phyloP scores from a whole-genome alignment of 2,113 vertebrate genomes.

The Furnarius figulus region DNA sequence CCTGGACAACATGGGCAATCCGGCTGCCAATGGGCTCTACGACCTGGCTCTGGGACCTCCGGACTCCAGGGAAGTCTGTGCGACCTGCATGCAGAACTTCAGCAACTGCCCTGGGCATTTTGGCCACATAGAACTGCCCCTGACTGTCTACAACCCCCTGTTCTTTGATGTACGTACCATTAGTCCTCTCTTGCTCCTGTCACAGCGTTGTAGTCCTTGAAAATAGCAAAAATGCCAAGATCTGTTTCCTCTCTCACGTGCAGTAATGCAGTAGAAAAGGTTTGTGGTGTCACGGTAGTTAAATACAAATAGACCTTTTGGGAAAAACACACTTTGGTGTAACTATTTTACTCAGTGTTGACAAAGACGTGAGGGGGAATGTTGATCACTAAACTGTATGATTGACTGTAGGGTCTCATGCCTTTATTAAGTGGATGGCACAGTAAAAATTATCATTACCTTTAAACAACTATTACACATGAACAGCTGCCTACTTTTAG shows the following conservation, averaged over 20 bases:
- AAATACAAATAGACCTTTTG: not conserved
- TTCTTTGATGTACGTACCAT: slow-evolving; percentile 84
- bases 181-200: not conserved
- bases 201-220: not conserved
- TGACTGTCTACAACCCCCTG: slow-evolving; percentile 92
- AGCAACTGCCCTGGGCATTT: slow-evolving; percentile 90
- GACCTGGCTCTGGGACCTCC: slow-evolving; percentile 91
- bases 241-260: not conserved
- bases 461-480: not conserved
- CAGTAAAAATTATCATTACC: not conserved
- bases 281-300: not conserved
- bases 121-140: slow-evolving; percentile 89
- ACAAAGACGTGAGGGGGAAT: fast-evolving
- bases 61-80: slow-evolving; percentile 89
- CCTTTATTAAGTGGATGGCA: not conserved
- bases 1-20: slow-evolving; percentile 87
- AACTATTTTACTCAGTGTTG: fast-evolving
- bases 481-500: not conserved
- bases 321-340: not conserved
- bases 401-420: not conserved
- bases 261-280: not conserved
- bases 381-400: not conserved
- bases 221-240: not conserved
- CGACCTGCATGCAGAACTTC: slow-evolving; percentile 92
- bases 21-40: slow-evolving; percentile 86